These are phyloP conservation scores for Synergus gifuensis DNA, from an alignment of 2,888 invertebrate species.

Conservation along the genomic window DNA sequence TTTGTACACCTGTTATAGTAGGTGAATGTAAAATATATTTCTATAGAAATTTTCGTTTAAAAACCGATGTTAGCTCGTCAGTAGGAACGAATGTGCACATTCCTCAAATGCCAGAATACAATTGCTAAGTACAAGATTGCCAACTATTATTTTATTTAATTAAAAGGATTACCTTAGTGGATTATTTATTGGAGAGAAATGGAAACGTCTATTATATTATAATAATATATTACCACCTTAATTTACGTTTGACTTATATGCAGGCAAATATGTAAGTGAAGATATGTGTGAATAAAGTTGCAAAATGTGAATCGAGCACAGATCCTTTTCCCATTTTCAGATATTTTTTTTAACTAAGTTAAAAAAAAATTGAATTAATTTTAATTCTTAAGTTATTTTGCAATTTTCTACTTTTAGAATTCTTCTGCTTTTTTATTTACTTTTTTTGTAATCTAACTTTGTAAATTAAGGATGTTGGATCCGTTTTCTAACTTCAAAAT, in stretches of 20 bases:
- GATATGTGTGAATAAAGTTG: slow-evolving; percentile 78
- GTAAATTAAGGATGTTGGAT: neutral
- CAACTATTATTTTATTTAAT: slow-evolving; percentile 71
- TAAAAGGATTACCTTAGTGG: slow-evolving; percentile 66
- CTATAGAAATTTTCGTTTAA: slow-evolving; percentile 43
- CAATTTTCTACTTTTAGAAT: neutral
- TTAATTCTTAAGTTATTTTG: slow-evolving; percentile 30
- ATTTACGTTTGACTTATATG: slow-evolving; percentile 74
- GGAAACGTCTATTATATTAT: slow-evolving; percentile 54
- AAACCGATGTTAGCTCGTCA: slow-evolving; percentile 43
- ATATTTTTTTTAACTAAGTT: slow-evolving; percentile 34
- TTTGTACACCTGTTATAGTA: slow-evolving; percentile 50
- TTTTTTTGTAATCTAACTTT: neutral
- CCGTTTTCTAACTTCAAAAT: too few species aligned
- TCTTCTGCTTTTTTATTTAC: neutral
- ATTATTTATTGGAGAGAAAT: slow-evolving; percentile 63
- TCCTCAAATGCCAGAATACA: slow-evolving; percentile 70
- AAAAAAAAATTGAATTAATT: neutral
- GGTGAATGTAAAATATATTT: slow-evolving; percentile 42
- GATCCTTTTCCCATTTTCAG: slow-evolving; percentile 59
- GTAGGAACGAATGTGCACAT: slow-evolving; percentile 73
- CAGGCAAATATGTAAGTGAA: slow-evolving; percentile 76
- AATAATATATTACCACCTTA: slow-evolving; percentile 73
- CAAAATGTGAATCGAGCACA: slow-evolving; percentile 69
- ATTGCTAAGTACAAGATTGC: slow-evolving; percentile 75